phyloP scores from a whole-genome alignment of 2,797 vertebrate genomes.

The Choloepus didactylus region DNA sequence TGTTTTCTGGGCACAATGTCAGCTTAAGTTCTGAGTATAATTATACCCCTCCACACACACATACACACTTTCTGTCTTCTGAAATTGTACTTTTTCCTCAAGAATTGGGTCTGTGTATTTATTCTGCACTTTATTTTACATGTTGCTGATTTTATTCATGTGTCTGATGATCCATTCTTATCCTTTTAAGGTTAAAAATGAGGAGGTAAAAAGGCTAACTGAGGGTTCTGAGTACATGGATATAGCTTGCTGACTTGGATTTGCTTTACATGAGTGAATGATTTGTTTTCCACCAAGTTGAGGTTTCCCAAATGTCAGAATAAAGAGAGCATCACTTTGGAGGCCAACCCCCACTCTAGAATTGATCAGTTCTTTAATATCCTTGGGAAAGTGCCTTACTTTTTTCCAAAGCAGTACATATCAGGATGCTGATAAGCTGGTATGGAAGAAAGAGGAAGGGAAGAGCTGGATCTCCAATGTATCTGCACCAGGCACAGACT shows the following conservation, averaged over 20 bases:
- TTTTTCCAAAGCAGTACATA: not conserved
- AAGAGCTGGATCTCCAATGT: not conserved
- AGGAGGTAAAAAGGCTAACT: accelerated
- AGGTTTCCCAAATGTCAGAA: not conserved
- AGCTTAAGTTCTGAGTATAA: not conserved
- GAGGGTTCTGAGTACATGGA: not conserved
- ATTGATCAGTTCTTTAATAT: not conserved
- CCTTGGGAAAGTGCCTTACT: not conserved
- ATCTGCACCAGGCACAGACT: not conserved
- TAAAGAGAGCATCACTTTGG: not conserved
- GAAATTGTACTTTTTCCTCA: not conserved
- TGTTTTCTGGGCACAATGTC: not conserved
- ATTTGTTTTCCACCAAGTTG: not conserved
- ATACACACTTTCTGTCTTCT: not conserved
- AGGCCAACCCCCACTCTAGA: not conserved
- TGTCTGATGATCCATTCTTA: not conserved
- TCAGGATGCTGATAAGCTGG: not conserved
- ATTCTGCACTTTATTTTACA: not conserved
- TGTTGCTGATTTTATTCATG: not conserved
- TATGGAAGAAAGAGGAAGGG: not conserved
- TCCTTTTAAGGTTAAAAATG: not conserved
- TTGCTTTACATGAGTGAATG: not conserved
- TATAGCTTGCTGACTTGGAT: not conserved
- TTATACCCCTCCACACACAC: too few relatives aligned
- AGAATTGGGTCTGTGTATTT: not conserved